phyloP scores from a whole-genome alignment of 2,113 vertebrate species.

The Chaetura pelagica region DNA sequence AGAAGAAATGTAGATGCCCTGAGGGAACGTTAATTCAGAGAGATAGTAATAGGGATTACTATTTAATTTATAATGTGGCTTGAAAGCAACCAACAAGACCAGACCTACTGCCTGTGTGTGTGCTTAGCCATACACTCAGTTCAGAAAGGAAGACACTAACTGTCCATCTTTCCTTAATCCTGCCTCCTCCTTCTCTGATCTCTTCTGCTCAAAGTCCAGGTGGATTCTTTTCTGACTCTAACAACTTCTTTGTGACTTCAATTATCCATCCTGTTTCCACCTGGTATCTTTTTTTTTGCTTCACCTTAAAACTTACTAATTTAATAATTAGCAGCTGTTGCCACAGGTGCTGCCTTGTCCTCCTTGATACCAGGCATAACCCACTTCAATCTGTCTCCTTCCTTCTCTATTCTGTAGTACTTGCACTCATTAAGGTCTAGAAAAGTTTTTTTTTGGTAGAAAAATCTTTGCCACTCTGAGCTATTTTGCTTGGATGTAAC shows the following conservation, averaged over 20 bases:
- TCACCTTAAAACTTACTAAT: background rate
- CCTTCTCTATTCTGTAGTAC: background rate
- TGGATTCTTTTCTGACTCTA: background rate
- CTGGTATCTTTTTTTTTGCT: background rate
- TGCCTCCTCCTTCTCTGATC: background rate
- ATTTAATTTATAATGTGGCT: conserved; percentile 38
- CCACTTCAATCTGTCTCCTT: background rate
- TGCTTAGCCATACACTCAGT: background rate
- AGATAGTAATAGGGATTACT: conserved; percentile 10
- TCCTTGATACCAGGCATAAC: rapidly evolving
- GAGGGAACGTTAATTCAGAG: conserved; percentile 25
- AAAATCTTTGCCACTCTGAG: background rate
- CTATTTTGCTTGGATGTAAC: background rate
- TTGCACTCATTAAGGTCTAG: background rate
- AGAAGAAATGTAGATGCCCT: conserved; percentile 8
- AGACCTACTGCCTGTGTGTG: background rate
- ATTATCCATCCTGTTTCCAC: background rate
- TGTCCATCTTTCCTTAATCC: background rate
- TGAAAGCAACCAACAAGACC: background rate
- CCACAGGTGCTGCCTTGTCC: background rate
- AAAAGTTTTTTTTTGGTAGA: background rate
- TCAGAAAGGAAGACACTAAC: background rate
- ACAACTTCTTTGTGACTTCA: background rate
- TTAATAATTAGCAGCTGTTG: background rate
- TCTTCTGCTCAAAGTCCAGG: background rate